Base-by-base conservation (phyloP, 1,140 invertebrate species). In the Drosophila subobscura region DNA sequence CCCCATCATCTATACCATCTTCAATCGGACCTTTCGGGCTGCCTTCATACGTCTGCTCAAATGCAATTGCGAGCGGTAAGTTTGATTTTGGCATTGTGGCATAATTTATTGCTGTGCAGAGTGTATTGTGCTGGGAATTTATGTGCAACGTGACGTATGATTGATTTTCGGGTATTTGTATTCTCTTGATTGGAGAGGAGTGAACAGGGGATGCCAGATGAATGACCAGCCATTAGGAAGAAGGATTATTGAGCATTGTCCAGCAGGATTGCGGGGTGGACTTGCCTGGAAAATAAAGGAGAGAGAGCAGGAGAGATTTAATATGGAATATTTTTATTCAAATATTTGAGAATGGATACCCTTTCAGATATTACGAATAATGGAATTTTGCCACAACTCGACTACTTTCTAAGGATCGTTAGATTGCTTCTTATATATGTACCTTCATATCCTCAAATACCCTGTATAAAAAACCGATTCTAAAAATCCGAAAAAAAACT, bases 1-100 rank as follows among this genome's bases (percentile, higher is more conserved):
- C 90, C 96, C 96, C 2, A 94, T 96, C 60, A 96, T 97, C 79
- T 98, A 98, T 92, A 98, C 97, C 0, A 94, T 97, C 23, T 98
- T 98, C 93, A 98, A 98, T 91, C 94, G 94, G 55, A 96, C 96
- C 2, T 98, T 98, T 92, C 93, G 97, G 45, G 95, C 95, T 7
- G 96, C 97, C 6, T 98, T 98, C 88, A 94, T 96, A 27, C 93
- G 95, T 45, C 93, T 97, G 5, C 90, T 97, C 4, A 93, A 94
- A 51, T 97, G 96, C 92, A 94, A 94, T 83, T 96, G 95, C 89
- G 94, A 94, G 75, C 94, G 95, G 95, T 96, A 93, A 92, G 90
- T 88, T 20, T n/a, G 12, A 42, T 51, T 63, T 73, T 73, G 33
- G 37, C 57, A 22, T 27, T 40, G 12, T n/a, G 33, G 25, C 20